These are phyloP conservation scores for Hydropsyche betteni DNA, from an alignment of 2,888 invertebrate genomes.

Conservation along the genomic window DNA sequence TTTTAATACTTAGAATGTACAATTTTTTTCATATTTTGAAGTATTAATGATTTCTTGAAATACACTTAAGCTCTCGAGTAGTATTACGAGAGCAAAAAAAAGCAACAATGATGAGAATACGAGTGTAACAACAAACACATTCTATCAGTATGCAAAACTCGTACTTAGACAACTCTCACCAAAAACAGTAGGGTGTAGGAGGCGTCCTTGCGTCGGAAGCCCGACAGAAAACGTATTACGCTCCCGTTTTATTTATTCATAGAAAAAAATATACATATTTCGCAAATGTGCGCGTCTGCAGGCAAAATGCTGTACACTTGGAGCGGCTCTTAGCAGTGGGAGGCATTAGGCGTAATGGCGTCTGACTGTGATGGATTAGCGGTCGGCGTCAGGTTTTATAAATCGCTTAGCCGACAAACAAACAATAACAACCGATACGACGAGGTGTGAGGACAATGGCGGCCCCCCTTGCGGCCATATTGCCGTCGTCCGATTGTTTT, in stretches of 20 bases:
- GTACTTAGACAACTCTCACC: no score
- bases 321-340: background rate
- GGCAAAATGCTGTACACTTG: background rate
- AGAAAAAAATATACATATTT: constrained; percentile 1
- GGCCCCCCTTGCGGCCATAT: no score
- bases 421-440: background rate
- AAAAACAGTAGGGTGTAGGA: no score
- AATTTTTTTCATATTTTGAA: no score
- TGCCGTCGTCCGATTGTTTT: constrained; percentile 7
- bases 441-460: background rate
- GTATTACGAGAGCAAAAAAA: no score
- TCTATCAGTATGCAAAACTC: no score
- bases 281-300: background rate
- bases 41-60: no score
- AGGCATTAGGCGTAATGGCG: constrained; percentile 31
- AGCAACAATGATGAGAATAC: no score
- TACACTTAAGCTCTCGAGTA: no score
- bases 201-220: no score
- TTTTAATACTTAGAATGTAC: no score
- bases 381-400: constrained; percentile 36
- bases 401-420: constrained; percentile 27
- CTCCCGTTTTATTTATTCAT: constrained; percentile 28
- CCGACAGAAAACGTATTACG: constrained; percentile 17
- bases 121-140: no score
- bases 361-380: constrained; percentile 44